These are phyloP conservation scores for Pseudonaja textilis DNA, from an alignment of 2,113 vertebrate genomes.

Conservation along the genomic window DNA sequence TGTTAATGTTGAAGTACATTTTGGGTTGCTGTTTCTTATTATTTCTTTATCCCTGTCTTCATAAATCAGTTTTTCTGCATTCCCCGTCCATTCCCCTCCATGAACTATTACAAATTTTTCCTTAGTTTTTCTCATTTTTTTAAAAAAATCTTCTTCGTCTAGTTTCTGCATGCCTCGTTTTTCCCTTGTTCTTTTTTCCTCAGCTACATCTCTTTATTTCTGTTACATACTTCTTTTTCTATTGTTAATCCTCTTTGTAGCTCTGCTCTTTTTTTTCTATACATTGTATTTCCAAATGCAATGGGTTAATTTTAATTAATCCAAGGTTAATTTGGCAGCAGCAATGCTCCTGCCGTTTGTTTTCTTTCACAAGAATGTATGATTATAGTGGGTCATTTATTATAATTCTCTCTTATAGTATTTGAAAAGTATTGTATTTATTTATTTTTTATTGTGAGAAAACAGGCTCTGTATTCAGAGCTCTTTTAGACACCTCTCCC, in stretches of 20 bases:
- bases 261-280: neutral
- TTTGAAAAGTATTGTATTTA: neutral
- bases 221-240: neutral
- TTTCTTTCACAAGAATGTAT: neutral
- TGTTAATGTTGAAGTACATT: neutral
- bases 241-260: neutral
- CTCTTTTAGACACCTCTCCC: neutral
- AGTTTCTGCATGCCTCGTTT: neutral
- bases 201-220: neutral
- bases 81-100: neutral
- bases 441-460: neutral
- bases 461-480: conserved; percentile 13
- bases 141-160: neutral
- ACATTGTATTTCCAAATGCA: neutral
- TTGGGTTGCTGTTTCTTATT: neutral
- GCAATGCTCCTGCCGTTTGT: neutral
- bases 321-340: neutral
- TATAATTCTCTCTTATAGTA: neutral
- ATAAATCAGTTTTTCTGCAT: neutral
- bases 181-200: no score
- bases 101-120: neutral
- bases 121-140: neutral
- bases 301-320: no score
- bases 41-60: neutral
- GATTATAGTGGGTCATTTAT: neutral